phyloP scores from a whole-genome alignment of 2,797 vertebrate genomes.

The Rhyacichthys aspro region DNA sequence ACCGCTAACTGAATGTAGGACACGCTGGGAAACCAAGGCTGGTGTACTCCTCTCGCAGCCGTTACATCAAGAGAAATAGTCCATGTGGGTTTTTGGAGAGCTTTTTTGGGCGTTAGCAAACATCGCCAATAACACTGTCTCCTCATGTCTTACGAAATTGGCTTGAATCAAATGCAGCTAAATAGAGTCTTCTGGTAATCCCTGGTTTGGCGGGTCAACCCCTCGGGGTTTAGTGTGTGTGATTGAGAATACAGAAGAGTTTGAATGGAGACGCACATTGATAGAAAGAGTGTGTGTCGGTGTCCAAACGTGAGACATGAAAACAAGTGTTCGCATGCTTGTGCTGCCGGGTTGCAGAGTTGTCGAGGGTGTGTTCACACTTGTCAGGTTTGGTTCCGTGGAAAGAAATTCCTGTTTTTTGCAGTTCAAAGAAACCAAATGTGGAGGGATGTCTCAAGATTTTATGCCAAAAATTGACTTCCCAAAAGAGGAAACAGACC shows the following conservation, averaged over 20 bases:
- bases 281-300: slow-evolving; percentile 38
- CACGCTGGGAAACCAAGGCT: slow-evolving; percentile 44
- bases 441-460: no score
- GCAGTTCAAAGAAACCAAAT: background rate
- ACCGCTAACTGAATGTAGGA: slow-evolving; percentile 18
- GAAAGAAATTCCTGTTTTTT: background rate
- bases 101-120: background rate
- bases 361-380: slow-evolving; percentile 3
- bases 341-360: background rate
- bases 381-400: background rate
- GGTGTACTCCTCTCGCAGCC: slow-evolving; percentile 21
- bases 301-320: slow-evolving; percentile 47
- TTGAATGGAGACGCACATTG: slow-evolving; percentile 40
- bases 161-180: slow-evolving; percentile 38
- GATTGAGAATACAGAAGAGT: slow-evolving; percentile 33
- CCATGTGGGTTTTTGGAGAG: slow-evolving; percentile 9
- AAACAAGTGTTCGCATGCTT: slow-evolving; percentile 48
- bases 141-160: slow-evolving; percentile 15
- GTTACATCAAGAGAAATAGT: slow-evolving; percentile 13
- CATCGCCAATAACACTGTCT: background rate
- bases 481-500: no score
- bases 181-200: slow-evolving; percentile 38
- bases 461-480: no score
- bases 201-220: slow-evolving; percentile 61
- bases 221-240: slow-evolving; percentile 21